These are phyloP conservation scores for Cirrhinus mrigala DNA, from an alignment of 2,797 vertebrate genomes.

Conservation along the genomic window DNA sequence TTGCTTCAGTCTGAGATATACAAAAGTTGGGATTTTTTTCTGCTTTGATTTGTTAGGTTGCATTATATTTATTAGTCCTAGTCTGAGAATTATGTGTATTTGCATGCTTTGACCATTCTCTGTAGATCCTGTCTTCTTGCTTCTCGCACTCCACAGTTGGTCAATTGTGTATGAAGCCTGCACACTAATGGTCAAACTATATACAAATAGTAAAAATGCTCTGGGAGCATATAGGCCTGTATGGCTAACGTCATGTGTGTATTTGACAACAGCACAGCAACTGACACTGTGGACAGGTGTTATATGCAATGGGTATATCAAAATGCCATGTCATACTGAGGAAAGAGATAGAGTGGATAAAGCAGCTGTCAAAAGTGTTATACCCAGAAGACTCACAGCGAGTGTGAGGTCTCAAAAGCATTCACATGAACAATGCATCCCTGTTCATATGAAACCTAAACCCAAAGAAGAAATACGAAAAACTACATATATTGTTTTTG, in stretches of 20 bases:
- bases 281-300: constrained; percentile 20
- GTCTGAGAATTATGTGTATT: too few species aligned
- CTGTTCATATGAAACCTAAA: constrained; percentile 7
- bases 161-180: too few species aligned
- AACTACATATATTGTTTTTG: background rate
- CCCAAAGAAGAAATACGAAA: background rate
- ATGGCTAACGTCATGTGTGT: background rate
- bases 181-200: too few species aligned
- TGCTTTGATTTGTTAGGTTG: too few species aligned
- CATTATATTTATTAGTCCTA: too few species aligned
- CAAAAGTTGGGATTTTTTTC: background rate
- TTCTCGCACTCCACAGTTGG: too few species aligned
- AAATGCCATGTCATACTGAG: background rate
- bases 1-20: background rate
- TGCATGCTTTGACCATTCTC: too few species aligned
- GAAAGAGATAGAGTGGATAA: background rate
- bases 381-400: background rate
- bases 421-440: constrained; percentile 14
- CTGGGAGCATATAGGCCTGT: background rate
- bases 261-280: constrained; percentile 10
- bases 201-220: too few species aligned
- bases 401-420: constrained; percentile 9
- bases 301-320: background rate
- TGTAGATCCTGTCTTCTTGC: too few species aligned
- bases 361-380: constrained; percentile 27